Evolutionary conservation across 2,113 vertebrate genomes (phyloP).

Genomic region (Pterocles burchelli): DNA sequence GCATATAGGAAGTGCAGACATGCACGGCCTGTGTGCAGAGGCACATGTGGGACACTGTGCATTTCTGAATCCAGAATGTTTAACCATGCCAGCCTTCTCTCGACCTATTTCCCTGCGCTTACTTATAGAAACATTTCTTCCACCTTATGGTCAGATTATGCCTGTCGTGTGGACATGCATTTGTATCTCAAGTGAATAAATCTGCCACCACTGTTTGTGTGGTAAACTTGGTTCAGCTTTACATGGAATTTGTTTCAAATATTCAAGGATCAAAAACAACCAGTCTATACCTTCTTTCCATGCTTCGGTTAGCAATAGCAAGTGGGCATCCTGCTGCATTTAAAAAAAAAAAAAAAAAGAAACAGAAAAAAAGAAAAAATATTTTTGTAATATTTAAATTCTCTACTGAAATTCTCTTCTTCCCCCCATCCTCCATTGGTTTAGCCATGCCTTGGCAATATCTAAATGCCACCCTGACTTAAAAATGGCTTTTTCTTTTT

Average conservation of each 20-base stretch:
- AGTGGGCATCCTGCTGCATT: conserved; percentile 62
- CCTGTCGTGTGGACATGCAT: conserved; percentile 63
- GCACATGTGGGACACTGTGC: conserved; percentile 29
- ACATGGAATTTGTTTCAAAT: conserved; percentile 66
- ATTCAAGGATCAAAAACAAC: conserved; percentile 69
- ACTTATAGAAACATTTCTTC: conserved; percentile 64
- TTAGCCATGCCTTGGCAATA: conserved; percentile 63
- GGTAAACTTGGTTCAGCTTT: conserved; percentile 70
- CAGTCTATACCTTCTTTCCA: conserved; percentile 65
- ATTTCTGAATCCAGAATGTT: conserved; percentile 60
- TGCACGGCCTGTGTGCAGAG: conserved; percentile 34
- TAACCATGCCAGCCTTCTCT: conserved; percentile 65
- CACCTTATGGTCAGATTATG: conserved; percentile 49
- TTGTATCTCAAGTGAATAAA: conserved; percentile 69
- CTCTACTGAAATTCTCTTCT: conserved; percentile 57
- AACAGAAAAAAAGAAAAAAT: conserved; percentile 51
- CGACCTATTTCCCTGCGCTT: conserved; percentile 61
- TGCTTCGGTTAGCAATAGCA: conserved; percentile 76
- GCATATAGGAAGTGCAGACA: conserved; percentile 39
- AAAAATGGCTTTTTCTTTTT: conserved; percentile 47
- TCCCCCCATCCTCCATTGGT: neutral
- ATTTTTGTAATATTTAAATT: conserved; percentile 79
- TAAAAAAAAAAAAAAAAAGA: conserved; percentile 46
- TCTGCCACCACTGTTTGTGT: conserved; percentile 71
- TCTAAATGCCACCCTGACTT: conserved; percentile 52